Percentiles rank a stretch among this genome's conserved stretches.
phyloP scores from a whole-genome alignment of 2,797 vertebrate genomes.

The Okamejei kenojei region DNA sequence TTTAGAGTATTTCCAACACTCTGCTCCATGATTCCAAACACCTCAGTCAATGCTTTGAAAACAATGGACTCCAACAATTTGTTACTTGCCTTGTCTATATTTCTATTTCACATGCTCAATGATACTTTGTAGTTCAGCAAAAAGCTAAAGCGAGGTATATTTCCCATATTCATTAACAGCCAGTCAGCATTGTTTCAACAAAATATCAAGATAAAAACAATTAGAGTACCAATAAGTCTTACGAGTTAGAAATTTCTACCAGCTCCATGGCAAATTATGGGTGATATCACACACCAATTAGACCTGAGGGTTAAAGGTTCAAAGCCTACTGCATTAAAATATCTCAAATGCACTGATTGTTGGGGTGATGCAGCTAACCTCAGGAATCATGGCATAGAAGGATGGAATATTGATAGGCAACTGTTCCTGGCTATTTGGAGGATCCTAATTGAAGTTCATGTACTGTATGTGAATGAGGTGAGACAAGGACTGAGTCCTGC shows the following conservation, averaged over 20 bases:
- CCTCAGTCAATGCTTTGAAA: slow-evolving; percentile 17
- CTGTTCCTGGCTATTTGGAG: neutral
- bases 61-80: slow-evolving; percentile 17
- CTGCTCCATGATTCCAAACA: neutral
- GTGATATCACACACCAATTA: slow-evolving; percentile 61
- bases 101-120: neutral
- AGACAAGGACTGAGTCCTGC: neutral
- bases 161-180: neutral
- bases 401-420: neutral
- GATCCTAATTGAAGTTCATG: neutral
- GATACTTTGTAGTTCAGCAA: neutral
- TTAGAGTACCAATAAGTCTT: neutral
- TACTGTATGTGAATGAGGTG: neutral
- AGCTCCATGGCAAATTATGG: neutral
- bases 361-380: neutral
- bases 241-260: neutral
- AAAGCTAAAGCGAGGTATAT: neutral
- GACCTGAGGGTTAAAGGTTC: neutral
- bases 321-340: neutral
- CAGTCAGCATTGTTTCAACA: neutral
- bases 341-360: neutral
- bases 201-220: neutral
- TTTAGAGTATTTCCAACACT: neutral
- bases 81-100: neutral
- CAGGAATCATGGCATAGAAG: neutral